These are phyloP conservation scores for Lepas anatifera DNA, from an alignment of 2,888 invertebrate species.

Conservation along the genomic window DNA sequence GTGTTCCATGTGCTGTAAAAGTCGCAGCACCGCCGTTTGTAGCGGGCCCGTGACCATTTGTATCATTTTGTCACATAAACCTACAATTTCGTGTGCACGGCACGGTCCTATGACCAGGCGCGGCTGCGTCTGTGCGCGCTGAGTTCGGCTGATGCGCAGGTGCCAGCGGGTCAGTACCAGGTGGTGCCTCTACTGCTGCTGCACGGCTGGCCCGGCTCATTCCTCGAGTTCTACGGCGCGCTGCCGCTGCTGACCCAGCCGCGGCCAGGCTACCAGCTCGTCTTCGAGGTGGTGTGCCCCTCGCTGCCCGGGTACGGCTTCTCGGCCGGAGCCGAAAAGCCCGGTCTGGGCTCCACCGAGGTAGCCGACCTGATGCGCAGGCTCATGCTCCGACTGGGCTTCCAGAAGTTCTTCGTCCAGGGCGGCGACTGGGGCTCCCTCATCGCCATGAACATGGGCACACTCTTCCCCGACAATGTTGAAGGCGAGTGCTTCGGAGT, in stretches of 20 bases:
- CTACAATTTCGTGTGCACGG: no score
- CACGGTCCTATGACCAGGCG: background rate
- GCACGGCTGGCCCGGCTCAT: constrained; percentile 78
- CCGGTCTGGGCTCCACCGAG: constrained; percentile 45
- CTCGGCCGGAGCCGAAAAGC: constrained; percentile 43
- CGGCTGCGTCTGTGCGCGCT: background rate
- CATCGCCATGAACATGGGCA: constrained; percentile 49
- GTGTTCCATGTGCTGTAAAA: no score
- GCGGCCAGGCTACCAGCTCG: constrained; percentile 33
- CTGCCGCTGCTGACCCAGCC: constrained; percentile 50
- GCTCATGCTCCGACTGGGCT: constrained; percentile 56
- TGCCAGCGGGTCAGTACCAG: constrained; percentile 18
- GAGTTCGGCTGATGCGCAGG: constrained; percentile 29
- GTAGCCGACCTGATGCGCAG: constrained; percentile 31
- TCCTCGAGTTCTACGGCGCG: constrained; percentile 64
- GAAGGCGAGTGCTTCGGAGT: constrained; percentile 28
- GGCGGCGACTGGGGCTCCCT: constrained; percentile 73
- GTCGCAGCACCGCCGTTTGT: no score
- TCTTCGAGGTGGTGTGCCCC: constrained; percentile 35
- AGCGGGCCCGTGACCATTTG: no score
- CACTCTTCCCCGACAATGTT: constrained; percentile 44
- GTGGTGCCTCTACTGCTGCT: constrained; percentile 55
- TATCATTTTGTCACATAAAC: no score
- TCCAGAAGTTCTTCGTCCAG: constrained; percentile 52
- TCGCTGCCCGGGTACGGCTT: constrained; percentile 44